Evolutionary conservation across 2,888 invertebrate species (phyloP).

Genomic region (Drosophila picticornis): DNA sequence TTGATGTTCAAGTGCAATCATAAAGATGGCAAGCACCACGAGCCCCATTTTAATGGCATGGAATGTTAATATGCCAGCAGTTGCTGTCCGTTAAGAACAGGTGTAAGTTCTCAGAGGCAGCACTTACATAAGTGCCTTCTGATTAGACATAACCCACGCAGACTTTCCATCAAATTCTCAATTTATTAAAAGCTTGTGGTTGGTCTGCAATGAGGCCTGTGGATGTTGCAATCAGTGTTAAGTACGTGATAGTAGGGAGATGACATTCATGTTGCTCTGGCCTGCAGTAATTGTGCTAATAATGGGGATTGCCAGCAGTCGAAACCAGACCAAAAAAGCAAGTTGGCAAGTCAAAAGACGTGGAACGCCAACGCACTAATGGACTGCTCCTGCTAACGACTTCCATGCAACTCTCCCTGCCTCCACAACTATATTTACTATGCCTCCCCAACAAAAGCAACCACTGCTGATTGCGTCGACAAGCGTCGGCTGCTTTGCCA

Average conservation of each 20-base stretch:
- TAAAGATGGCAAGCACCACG: constrained; percentile 17
- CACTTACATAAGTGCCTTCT: constrained; percentile 17
- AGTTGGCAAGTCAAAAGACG: constrained; percentile 26
- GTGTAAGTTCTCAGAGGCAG: constrained; percentile 19
- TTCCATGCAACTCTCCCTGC: constrained; percentile 15
- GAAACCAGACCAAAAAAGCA: constrained; percentile 25
- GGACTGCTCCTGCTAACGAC: constrained; percentile 69
- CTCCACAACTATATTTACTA: neutral
- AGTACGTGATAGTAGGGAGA: constrained; percentile 50
- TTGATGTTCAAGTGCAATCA: constrained; percentile 67
- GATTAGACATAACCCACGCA: constrained; percentile 67
- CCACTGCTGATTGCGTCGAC: constrained; percentile 52
- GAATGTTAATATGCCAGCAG: constrained; percentile 38
- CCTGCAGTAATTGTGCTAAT: constrained; percentile 78
- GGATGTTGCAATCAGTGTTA: constrained; percentile 70
- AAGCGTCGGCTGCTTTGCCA: constrained; percentile 45
- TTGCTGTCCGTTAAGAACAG: constrained; percentile 29
- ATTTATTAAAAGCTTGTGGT: constrained; percentile 38
- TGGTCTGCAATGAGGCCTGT: constrained; percentile 45
- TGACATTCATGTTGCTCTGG: constrained; percentile 32
- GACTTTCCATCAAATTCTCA: constrained; percentile 46
- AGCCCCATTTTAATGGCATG: neutral
- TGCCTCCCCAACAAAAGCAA: neutral
- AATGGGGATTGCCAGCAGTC: constrained; percentile 71
- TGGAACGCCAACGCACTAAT: constrained; percentile 74